phyloP scores from a whole-genome alignment of 2,797 vertebrate species.

The Mormyrus hasselquistii region DNA sequence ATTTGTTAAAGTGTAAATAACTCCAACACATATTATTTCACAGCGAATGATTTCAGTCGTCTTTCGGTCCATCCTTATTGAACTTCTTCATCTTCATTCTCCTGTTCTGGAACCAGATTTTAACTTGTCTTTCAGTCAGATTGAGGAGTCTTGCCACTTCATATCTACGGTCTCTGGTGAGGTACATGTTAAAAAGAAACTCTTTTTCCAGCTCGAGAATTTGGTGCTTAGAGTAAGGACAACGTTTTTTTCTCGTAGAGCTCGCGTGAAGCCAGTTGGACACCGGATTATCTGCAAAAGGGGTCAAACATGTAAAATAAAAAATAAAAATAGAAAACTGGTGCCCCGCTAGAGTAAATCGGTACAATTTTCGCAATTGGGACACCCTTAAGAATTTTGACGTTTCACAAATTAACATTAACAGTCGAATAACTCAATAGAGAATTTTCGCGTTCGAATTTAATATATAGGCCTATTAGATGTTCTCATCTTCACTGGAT shows the following conservation, averaged over 20 bases:
- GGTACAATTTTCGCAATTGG: background rate
- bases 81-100: constrained; percentile 99
- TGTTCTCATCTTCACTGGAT: background rate
- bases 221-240: constrained; percentile 90
- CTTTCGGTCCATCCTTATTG: constrained; percentile 88
- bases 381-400: background rate
- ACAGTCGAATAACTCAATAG: background rate
- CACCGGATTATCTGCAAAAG: constrained; percentile 80
- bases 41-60: constrained; percentile 57
- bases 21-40: constrained; percentile 6
- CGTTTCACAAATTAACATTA: background rate
- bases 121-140: constrained; percentile 94
- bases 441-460: background rate
- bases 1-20: constrained; percentile 2
- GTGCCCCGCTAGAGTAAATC: background rate
- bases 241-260: constrained; percentile 90
- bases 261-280: constrained; percentile 95
- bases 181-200: constrained; percentile 95
- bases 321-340: constrained; percentile 21
- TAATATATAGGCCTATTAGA: background rate
- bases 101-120: constrained; percentile 97
- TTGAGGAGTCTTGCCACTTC: constrained; percentile 88
- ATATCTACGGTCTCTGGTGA: constrained; percentile 92
- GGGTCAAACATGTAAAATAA: constrained; percentile 37
- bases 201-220: constrained; percentile 95